These are phyloP conservation scores for Melanotaenia pygmaea DNA, from an alignment of 2,797 vertebrate species.

Conservation along the genomic window DNA sequence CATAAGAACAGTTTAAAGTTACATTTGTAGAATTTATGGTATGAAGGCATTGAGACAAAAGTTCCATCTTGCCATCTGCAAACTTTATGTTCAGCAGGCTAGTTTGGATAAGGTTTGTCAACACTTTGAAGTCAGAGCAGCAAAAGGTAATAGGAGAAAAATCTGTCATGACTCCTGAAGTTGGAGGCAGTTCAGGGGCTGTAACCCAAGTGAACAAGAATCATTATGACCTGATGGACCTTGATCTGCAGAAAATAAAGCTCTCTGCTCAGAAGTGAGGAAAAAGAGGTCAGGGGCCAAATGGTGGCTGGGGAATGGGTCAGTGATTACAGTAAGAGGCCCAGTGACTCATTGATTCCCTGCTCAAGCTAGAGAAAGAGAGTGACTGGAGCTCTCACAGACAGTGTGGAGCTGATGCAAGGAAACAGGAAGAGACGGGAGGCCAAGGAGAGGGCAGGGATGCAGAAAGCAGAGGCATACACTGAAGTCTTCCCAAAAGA, in stretches of 20 bases:
- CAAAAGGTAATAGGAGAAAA: slow-evolving; percentile 34
- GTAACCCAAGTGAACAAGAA: slow-evolving; percentile 72
- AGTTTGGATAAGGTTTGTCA: slow-evolving; percentile 9
- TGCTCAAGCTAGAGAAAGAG: slow-evolving; percentile 49
- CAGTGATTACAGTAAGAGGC: slow-evolving; percentile 85
- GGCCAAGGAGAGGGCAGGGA: slow-evolving; percentile 82
- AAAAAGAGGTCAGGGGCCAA: slow-evolving; percentile 78
- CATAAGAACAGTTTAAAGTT: slow-evolving; percentile 6
- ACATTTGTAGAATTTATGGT: neutral
- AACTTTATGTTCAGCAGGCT: slow-evolving; percentile 2
- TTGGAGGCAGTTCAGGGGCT: slow-evolving; percentile 49
- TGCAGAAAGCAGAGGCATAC: slow-evolving; percentile 50
- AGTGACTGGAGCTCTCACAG: slow-evolving; percentile 59
- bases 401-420: slow-evolving; percentile 71
- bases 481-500: slow-evolving; percentile 66
- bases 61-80: neutral
- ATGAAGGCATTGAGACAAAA: neutral
- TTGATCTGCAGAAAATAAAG: slow-evolving; percentile 70
- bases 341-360: slow-evolving; percentile 78
- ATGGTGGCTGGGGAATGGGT: slow-evolving; percentile 79
- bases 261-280: slow-evolving; percentile 52
- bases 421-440: slow-evolving; percentile 68
- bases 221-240: slow-evolving; percentile 75
- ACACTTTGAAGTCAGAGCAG: slow-evolving; percentile 18
- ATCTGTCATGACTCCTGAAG: slow-evolving; percentile 45